Percentiles rank a stretch among this genome's conserved stretches.
Conservation (phyloP, 2,797 vertebrate species). For the Nannoperca australis region DNA sequence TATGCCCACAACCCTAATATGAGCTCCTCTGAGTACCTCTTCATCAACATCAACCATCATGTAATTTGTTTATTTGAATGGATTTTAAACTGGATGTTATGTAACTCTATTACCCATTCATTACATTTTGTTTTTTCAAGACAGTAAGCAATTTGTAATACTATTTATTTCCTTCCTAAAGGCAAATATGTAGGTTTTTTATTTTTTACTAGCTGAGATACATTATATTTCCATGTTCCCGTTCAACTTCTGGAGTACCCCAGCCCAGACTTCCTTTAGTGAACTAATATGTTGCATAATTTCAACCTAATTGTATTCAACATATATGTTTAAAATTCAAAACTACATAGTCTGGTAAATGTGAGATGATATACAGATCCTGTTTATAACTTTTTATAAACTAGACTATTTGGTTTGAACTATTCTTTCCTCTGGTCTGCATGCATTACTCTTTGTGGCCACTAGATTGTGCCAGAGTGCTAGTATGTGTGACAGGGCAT, state of each 20-base stretch:
- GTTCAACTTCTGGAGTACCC: not conserved
- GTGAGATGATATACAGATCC: not conserved
- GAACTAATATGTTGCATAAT: not conserved
- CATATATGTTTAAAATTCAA: not conserved
- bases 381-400: no score
- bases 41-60: not conserved
- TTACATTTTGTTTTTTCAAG: not conserved
- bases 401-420: not conserved
- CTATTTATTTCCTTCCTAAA: not conserved
- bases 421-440: not conserved
- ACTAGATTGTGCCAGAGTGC: constrained; percentile 44
- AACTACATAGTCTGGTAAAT: not conserved
- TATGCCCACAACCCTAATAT: not conserved
- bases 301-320: not conserved
- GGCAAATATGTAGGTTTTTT: not conserved
- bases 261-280: no score
- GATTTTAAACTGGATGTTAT: not conserved
- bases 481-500: not conserved
- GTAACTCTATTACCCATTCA: not conserved
- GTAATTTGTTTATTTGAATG: not conserved
- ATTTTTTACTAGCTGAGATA: not conserved
- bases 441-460: constrained; percentile 30
- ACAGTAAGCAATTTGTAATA: not conserved
- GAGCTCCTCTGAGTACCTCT: not conserved
- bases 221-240: not conserved